Evolutionary conservation across 2,888 invertebrate species (phyloP), one percentile per base, ranked within the genome.

Genomic region (Drosophila mettleri): DNA sequence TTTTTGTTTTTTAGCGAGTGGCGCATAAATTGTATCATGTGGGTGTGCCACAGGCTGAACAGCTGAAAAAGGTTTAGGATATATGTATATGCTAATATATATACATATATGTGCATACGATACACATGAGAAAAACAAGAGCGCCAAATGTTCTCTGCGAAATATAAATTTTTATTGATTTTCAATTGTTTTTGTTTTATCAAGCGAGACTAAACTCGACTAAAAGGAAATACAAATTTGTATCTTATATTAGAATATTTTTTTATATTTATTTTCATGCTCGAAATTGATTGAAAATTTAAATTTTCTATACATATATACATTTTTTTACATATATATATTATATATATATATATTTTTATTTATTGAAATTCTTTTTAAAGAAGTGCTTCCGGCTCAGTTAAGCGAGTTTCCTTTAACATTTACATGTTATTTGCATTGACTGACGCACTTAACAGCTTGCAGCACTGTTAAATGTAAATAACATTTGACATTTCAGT

Each of bases 21-120:
- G 59, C 78, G 78, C 78, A 77, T 78, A 70, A 77, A 77, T 77
- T 70, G 64, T 54, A 34, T 31, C 54, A 48, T 64, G 78, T 77
- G 79, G 77, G 79, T 62, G 69, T 69, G 78, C 53, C 78, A 22
- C 73, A 31, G 39, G 9, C 33, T 10, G 55, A 52, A 31, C 61
- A 61, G 33, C 48, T 60, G 27, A 18, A 38, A 66, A 38, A 38
- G 67, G 49, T 29, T 54, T 65, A 9, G 18, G 7, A 65, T 38
- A 36, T n/a, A n/a, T 34, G 4, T 29, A 27, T 18, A 7, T 3
- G 1, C 6, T 31, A 7, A 20, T 14, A 31, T 20, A 14, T 48
- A 12, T 7, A 12, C 31, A 12, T 31, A 29, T 16, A 39, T 12
- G 12, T 4, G 16, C 16, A 9, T 38, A 38, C 38, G 4, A 24